Percentiles rank a stretch among this genome's conserved stretches.
Conservation (phyloP, 2,797 vertebrate species). For the Fistularia commersonii region DNA sequence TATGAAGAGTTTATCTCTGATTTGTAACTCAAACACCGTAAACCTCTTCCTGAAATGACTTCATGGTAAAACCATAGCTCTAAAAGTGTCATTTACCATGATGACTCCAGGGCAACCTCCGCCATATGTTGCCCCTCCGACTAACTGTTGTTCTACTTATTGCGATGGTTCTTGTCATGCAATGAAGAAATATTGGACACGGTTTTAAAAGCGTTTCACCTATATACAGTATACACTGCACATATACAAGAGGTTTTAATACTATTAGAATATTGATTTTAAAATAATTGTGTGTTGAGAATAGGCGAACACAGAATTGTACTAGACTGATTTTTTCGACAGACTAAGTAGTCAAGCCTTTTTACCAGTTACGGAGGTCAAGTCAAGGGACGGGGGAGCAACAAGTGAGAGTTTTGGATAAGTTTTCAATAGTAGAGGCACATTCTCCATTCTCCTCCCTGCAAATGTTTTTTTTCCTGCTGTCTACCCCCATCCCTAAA, state of each 20-base stretch:
- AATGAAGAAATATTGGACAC: too few relatives aligned
- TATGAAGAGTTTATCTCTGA: constrained; percentile 61
- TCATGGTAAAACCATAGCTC: constrained; percentile 71
- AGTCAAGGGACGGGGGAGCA: constrained; percentile 38
- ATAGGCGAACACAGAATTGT: too few relatives aligned
- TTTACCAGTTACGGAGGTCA: constrained; percentile 51
- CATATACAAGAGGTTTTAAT: too few relatives aligned
- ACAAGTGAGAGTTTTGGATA: constrained; percentile 53
- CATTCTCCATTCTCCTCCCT: constrained; percentile 34
- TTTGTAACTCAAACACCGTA: constrained; percentile 75
- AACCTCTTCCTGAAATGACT: constrained; percentile 71
- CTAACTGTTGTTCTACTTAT: constrained; percentile 5
- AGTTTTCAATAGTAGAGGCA: constrained; percentile 46
- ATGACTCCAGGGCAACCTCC: constrained; percentile 38
- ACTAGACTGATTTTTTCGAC: neutral
- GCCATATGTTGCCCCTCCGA: constrained; percentile 35
- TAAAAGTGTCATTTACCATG: constrained; percentile 60
- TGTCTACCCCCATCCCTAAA: constrained; percentile 41
- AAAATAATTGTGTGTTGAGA: neutral
- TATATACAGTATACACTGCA: too few relatives aligned
- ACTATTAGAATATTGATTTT: too few relatives aligned
- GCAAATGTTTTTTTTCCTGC: constrained; percentile 56
- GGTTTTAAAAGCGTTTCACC: too few relatives aligned
- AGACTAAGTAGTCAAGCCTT: constrained; percentile 7
- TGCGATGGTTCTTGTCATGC: too few relatives aligned